These are phyloP conservation scores for Siniperca undulata DNA, from an alignment of 2,797 vertebrate genomes.

Conservation along the genomic window DNA sequence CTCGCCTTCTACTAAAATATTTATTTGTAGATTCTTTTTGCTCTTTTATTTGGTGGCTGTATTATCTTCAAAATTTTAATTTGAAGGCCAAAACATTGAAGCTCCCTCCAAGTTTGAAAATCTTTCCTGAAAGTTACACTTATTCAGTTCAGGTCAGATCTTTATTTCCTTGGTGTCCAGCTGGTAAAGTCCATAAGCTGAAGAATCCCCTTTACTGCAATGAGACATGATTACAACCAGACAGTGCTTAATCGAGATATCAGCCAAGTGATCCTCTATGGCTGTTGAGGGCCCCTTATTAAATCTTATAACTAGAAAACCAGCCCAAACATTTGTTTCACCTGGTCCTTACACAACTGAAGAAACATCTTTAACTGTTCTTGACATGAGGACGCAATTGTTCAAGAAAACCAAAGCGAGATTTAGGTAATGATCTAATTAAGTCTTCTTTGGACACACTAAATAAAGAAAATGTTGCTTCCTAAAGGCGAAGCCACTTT, in stretches of 20 bases:
- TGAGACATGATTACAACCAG: not conserved
- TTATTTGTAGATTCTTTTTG: not conserved
- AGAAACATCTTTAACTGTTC: not conserved
- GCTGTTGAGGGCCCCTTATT: slow-evolving; percentile 18
- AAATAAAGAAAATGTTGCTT: not conserved
- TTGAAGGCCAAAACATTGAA: not conserved
- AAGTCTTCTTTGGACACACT: not conserved
- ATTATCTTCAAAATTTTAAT: not conserved
- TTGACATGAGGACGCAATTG: not conserved
- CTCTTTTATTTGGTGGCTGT: not conserved
- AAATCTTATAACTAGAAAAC: not conserved
- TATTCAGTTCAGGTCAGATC: slow-evolving; percentile 3
- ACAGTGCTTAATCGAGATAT: slow-evolving; percentile 20
- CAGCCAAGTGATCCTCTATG: slow-evolving; percentile 21
- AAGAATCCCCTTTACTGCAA: slow-evolving; percentile 1
- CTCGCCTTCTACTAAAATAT: not conserved
- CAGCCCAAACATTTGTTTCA: slow-evolving; percentile 1
- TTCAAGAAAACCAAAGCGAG: not conserved
- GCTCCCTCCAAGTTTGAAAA: not conserved
- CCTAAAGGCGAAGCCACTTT: not conserved
- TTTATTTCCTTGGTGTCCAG: slow-evolving; percentile 2
- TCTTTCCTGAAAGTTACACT: not conserved
- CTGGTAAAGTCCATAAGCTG: slow-evolving; percentile 5
- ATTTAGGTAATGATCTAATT: not conserved
- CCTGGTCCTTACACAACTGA: not conserved